phyloP scores from a whole-genome alignment of 2,888 invertebrate species.

The Nephrocerus scutellatus region DNA sequence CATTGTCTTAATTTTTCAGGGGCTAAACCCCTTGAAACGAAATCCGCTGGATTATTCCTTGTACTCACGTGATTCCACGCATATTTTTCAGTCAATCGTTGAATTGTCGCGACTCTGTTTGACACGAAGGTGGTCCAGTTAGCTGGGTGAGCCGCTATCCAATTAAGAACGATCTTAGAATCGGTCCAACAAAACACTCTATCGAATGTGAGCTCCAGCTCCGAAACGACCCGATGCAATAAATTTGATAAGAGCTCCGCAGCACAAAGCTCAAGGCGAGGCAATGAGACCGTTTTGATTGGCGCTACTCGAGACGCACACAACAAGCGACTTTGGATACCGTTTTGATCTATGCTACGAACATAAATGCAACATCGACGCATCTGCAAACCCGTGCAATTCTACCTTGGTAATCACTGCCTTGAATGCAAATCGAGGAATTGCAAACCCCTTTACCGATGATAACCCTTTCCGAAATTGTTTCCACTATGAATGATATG shows the following conservation, averaged over 20 bases:
- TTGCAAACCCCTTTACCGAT: constrained; percentile 3
- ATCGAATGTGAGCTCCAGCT: constrained; percentile 8
- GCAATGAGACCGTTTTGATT: constrained; percentile 22
- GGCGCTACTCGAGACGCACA: constrained; percentile 14
- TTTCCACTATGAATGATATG: constrained; percentile 6
- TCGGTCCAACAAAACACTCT: constrained; percentile 19
- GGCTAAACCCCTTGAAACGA: constrained; percentile 28
- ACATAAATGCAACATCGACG: constrained; percentile 14
- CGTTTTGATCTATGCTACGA: background rate
- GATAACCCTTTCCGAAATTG: constrained; percentile 2
- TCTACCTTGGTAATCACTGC: background rate
- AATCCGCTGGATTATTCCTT: constrained; percentile 31
- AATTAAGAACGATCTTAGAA: constrained; percentile 19
- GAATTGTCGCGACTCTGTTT: constrained; percentile 14
- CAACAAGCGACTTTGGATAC: background rate
- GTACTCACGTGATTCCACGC: constrained; percentile 29
- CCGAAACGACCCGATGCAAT: constrained; percentile 7
- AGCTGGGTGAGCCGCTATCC: constrained; percentile 19
- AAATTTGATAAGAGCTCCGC: constrained; percentile 26
- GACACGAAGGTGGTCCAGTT: constrained; percentile 18
- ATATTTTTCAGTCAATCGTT: constrained; percentile 7
- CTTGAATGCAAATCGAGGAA: constrained; percentile 11
- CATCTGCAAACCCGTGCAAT: constrained; percentile 17
- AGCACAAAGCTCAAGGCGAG: constrained; percentile 30
- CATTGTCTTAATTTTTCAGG: constrained; percentile 1